A percentile compares a stretch with the other conserved stretches of the same genome.
Conservation (phyloP, 2,888 invertebrate genomes). For the Cetonia aurata region DNA sequence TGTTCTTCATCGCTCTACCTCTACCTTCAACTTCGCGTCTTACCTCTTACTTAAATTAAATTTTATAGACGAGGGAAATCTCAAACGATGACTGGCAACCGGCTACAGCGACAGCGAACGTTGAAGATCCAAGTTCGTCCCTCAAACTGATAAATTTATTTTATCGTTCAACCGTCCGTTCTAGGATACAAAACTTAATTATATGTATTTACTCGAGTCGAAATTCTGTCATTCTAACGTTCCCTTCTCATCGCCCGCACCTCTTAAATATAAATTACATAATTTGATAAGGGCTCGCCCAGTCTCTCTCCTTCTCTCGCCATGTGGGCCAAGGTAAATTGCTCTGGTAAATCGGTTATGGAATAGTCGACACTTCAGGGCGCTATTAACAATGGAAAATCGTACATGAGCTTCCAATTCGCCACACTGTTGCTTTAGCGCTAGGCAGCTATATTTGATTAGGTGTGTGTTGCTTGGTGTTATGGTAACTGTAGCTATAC, state of each 20-base stretch:
- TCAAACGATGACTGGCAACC: conserved; percentile 9
- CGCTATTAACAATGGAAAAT: too few species aligned
- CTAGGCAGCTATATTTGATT: too few species aligned
- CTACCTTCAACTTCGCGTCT: neutral
- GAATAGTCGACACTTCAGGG: too few species aligned
- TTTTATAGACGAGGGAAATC: conserved; percentile 4
- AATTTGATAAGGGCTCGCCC: conserved; percentile 9
- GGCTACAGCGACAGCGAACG: neutral
- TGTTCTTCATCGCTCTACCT: neutral
- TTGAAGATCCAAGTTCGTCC: neutral
- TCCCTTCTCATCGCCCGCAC: neutral
- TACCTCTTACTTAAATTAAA: conserved; percentile 22
- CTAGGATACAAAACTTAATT: conserved; percentile 28
- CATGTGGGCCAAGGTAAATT: neutral
- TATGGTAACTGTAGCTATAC: too few species aligned
- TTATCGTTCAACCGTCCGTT: neutral
- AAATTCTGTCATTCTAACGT: neutral
- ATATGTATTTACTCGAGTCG: conserved; percentile 27
- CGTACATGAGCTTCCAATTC: too few species aligned
- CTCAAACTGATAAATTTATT: conserved; percentile 14
- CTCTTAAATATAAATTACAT: conserved; percentile 26
- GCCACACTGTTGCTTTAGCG: too few species aligned
- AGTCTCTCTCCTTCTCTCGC: neutral
- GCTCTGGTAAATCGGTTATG: neutral
- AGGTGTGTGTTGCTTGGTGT: too few species aligned